These are phyloP conservation scores for Xanthia icteritia DNA, from an alignment of 2,888 invertebrate genomes.

Conservation along the genomic window DNA sequence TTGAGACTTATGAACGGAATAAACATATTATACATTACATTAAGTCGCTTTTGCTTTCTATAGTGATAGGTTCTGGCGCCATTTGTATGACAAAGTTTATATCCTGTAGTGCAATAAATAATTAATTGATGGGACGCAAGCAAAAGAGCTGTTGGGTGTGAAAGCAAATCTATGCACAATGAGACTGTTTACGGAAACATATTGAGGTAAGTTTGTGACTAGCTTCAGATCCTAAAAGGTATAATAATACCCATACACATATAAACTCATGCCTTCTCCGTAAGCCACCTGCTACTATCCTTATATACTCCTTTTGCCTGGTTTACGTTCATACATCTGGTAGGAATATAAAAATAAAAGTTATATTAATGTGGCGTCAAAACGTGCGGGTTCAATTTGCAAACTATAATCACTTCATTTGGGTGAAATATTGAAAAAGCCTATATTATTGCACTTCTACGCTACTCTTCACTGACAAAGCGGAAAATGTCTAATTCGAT, in stretches of 20 bases:
- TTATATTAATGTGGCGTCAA: too few relatives aligned
- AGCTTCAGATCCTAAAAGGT: neutral
- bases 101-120: constrained; percentile 9
- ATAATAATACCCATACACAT: too few relatives aligned
- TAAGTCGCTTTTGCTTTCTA: constrained; percentile 32
- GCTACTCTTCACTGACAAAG: neutral
- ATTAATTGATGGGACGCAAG: constrained; percentile 2
- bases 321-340: too few relatives aligned
- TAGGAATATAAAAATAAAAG: too few relatives aligned
- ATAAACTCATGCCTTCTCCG: too few relatives aligned
- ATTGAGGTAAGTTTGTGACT: neutral
- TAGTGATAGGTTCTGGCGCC: constrained; percentile 5
- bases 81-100: constrained; percentile 26
- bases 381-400: neutral
- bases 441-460: neutral
- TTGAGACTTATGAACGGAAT: constrained; percentile 36
- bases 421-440: neutral
- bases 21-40: constrained; percentile 24
- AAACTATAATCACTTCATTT: neutral
- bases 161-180: constrained; percentile 14
- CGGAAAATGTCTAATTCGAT: neutral
- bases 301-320: too few relatives aligned
- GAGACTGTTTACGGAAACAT: constrained; percentile 1
- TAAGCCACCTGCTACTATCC: too few relatives aligned
- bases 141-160: neutral